Conservation (phyloP, 2,797 vertebrate species). For the Tenualosa ilisha region DNA sequence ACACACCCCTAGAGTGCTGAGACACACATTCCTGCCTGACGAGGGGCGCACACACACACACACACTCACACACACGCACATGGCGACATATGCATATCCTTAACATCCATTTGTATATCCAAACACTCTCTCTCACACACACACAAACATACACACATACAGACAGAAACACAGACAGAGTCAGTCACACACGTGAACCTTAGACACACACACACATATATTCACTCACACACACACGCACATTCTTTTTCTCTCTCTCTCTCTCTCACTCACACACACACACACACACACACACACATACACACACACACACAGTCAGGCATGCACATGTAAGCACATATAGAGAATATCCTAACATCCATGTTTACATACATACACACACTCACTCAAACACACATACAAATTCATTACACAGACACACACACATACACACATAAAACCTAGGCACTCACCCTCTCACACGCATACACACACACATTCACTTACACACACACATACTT, state of each 20-base stretch:
- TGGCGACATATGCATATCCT: constrained; percentile 38
- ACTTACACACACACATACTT: no score
- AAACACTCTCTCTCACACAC: background rate
- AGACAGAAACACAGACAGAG: background rate
- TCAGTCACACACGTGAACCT: background rate
- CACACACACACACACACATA: no score
- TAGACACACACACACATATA: constrained; percentile 49
- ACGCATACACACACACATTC: no score
- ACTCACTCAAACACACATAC: no score
- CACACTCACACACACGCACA: constrained; percentile 52
- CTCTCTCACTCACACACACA: background rate
- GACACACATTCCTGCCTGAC: constrained; percentile 8
- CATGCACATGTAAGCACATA: no score
- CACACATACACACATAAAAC: no score
- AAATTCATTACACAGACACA: no score
- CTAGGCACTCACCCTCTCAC: no score
- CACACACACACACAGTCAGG: background rate
- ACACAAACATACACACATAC: background rate
- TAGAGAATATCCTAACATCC: no score
- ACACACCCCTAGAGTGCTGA: constrained; percentile 21
- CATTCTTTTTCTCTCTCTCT: constrained; percentile 34
- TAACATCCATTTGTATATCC: background rate
- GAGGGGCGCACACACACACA: constrained; percentile 47
- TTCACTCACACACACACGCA: constrained; percentile 55
- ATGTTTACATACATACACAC: no score